phyloP scores from a whole-genome alignment of 2,797 vertebrate genomes.

The Diplodus sargus region DNA sequence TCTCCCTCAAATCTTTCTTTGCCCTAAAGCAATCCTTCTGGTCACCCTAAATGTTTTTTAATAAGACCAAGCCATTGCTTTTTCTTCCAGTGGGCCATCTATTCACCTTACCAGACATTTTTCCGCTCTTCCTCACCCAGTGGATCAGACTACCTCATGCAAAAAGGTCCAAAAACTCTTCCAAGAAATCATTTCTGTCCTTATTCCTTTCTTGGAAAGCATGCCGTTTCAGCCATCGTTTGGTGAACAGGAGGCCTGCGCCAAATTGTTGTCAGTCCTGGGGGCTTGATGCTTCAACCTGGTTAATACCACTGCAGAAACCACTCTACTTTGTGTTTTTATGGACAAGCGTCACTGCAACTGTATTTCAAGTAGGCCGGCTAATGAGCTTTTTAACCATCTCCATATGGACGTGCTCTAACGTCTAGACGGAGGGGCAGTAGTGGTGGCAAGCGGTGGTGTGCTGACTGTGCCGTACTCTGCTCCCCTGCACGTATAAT shows the following conservation, averaged over 20 bases:
- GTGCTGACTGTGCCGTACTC: constrained; percentile 81
- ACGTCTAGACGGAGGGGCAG: constrained; percentile 80
- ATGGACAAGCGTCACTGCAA: constrained; percentile 87
- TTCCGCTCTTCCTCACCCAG: constrained; percentile 75
- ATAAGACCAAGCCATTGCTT: constrained; percentile 65
- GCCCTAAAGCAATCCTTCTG: constrained; percentile 49
- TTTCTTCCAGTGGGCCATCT: constrained; percentile 76
- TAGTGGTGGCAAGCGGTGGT: constrained; percentile 74
- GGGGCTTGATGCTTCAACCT: constrained; percentile 77
- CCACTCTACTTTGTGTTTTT: constrained; percentile 84
- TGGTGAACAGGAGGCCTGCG: constrained; percentile 52
- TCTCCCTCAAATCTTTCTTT: constrained; percentile 50
- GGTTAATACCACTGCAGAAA: constrained; percentile 80
- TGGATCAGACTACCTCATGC: constrained; percentile 68
- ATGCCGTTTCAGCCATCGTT: constrained; percentile 65
- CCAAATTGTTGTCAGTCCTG: constrained; percentile 80
- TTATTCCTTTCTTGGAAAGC: constrained; percentile 73
- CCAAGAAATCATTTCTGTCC: constrained; percentile 73
- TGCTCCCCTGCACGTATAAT: constrained; percentile 72
- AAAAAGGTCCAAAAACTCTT: constrained; percentile 67
- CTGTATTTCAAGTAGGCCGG: constrained; percentile 84
- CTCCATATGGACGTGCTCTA: constrained; percentile 84
- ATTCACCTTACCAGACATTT: constrained; percentile 77
- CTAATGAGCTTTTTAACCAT: constrained; percentile 88
- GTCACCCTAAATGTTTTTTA: constrained; percentile 67